Conservation (phyloP, 2,113 vertebrate genomes). For the Eudyptes chrysolophus region DNA sequence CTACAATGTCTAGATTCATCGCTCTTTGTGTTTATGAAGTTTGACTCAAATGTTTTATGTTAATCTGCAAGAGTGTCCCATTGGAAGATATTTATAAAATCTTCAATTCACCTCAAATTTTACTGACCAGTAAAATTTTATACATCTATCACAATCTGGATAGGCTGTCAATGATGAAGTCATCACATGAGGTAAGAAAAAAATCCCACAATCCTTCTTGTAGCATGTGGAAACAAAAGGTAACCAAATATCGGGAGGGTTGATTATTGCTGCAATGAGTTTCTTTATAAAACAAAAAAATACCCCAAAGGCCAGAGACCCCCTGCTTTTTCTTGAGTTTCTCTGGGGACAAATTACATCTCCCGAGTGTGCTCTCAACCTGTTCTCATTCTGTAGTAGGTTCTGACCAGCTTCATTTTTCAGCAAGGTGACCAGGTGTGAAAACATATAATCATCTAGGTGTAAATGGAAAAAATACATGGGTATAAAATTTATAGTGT, state of each 20-base stretch:
- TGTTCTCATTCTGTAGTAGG: background rate
- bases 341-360: background rate
- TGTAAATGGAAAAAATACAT: background rate
- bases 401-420: conserved; percentile 4
- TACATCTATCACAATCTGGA: background rate
- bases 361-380: background rate
- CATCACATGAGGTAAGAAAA: background rate
- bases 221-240: background rate
- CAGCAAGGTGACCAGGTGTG: background rate
- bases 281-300: background rate
- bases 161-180: background rate
- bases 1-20: background rate
- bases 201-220: background rate
- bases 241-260: background rate
- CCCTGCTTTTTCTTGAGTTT: background rate
- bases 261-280: background rate
- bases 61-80: background rate
- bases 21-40: background rate
- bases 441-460: background rate
- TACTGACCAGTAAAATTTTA: background rate
- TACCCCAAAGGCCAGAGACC: background rate
- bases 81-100: background rate
- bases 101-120: background rate
- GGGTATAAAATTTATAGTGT: background rate
- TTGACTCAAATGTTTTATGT: background rate